These are phyloP conservation scores for Pasiphila rectangulata DNA, from an alignment of 2,888 invertebrate species.

Conservation along the genomic window DNA sequence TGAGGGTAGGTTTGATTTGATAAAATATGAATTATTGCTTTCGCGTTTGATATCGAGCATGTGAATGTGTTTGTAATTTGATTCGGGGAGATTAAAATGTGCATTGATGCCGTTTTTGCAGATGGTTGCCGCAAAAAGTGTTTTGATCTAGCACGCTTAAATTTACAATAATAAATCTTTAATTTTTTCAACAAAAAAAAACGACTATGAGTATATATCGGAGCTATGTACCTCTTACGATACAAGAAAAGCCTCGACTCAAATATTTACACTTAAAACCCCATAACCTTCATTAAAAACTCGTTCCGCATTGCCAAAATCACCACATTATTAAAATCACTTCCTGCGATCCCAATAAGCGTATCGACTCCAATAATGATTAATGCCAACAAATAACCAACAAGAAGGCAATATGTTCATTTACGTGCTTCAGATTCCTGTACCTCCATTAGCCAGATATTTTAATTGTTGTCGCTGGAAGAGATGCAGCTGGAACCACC, in stretches of 20 bases:
- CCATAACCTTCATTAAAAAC: too few species aligned
- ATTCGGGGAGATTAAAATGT: not conserved
- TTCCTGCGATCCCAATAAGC: constrained; percentile 17
- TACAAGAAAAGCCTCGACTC: too few species aligned
- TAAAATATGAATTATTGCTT: constrained; percentile 58
- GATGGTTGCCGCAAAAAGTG: too few species aligned
- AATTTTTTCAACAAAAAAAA: too few species aligned
- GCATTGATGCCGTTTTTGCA: not conserved
- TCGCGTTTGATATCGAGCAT: constrained; percentile 44
- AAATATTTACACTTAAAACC: too few species aligned
- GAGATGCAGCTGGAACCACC: constrained; percentile 74
- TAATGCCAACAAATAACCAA: constrained; percentile 60
- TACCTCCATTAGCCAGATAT: constrained; percentile 78
- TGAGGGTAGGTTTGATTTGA: constrained; percentile 64
- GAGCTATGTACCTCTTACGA: too few species aligned
- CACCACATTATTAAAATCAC: constrained; percentile 14
- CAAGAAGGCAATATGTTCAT: constrained; percentile 72
- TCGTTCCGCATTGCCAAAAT: too few species aligned
- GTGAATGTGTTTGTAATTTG: constrained; percentile 8
- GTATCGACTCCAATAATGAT: constrained; percentile 48
- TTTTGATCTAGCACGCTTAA: too few species aligned
- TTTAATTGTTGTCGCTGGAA: constrained; percentile 76
- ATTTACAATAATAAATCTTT: too few species aligned
- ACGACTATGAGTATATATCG: too few species aligned
- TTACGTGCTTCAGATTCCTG: constrained; percentile 71